Evolutionary conservation across 30 jellyfish, hydroid and myxozoan species (phyloP).

Genomic region (Euphysa ruthae): DNA sequence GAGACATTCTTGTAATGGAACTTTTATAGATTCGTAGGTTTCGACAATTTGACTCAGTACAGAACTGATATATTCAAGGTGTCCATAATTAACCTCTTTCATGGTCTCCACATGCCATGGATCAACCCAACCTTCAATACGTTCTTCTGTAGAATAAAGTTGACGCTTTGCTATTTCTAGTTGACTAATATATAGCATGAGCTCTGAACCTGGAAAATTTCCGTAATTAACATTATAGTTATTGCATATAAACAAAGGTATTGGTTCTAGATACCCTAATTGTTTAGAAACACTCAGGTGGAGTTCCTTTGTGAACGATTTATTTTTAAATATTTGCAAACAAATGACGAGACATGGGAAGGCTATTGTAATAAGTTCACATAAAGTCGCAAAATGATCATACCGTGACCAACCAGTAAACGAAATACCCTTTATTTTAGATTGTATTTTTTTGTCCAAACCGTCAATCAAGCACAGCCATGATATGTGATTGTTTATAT

Average conservation of each 20-base stretch:
- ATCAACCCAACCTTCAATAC: conserved; percentile 94
- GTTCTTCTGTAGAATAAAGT: conserved; percentile 50
- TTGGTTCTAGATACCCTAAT: conserved; percentile 63
- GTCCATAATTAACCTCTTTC: conserved; percentile 64
- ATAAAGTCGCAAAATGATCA: conserved; percentile 72
- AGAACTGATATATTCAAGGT: conserved; percentile 47
- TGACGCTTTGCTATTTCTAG: conserved; percentile 72
- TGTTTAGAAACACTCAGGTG: conserved; percentile 67
- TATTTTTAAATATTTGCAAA: conserved; percentile 50
- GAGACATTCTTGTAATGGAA: conserved; percentile 84
- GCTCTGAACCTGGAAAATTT: conserved; percentile 90
- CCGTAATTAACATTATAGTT: conserved; percentile 65
- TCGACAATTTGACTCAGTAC: conserved; percentile 51
- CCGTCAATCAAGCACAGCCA: conserved; percentile 50
- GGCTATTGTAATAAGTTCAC: conserved; percentile 79
- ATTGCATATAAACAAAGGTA: conserved; percentile 56
- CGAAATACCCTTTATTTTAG: conserved; percentile 45
- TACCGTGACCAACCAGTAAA: conserved; percentile 95
- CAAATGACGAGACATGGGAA: conserved; percentile 89
- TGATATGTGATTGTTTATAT: conserved; percentile 64
- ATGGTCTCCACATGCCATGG: conserved; percentile 67
- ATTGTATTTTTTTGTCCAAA: conserved; percentile 37
- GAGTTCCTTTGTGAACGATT: conserved; percentile 37
- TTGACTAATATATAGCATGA: conserved; percentile 49
- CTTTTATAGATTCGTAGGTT: conserved; percentile 51